Evolutionary conservation across 2,113 vertebrate species (phyloP), one percentile per base, ranked within the genome.

Genomic region (Pipa parva): DNA sequence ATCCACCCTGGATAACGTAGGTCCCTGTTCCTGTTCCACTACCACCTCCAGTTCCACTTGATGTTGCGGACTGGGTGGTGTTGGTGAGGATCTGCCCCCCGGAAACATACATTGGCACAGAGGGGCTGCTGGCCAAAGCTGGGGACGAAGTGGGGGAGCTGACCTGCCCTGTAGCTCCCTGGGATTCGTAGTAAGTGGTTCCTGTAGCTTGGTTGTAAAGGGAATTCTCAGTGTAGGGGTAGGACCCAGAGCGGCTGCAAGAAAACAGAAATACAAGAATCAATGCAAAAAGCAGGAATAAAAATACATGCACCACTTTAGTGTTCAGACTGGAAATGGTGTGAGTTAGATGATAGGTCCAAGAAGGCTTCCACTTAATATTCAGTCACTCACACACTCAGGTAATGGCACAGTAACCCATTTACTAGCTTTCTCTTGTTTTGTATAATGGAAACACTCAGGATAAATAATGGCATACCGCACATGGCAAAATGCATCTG

Each of bases 31-130:
- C 29, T 0, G 78, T 3, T 28, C 79, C 0, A 70, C 87, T 2
- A 21, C 82, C 51, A 28, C 79, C 58, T 36, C 76, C 1, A 2
- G 36, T 51, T 17, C 73, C 72, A 4, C 74, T 65, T 1, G 80
- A 85, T 26, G 66, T 45, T 2, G 81, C 76, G 22, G 80, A 59
- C 1, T 88, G 79, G 62, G 78, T 75, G 18, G 83, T 73, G n/a
- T 88, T 83, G 25, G 87, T 80, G 37, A 85, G 87, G 59, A 88
- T 82, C 73, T 82, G 72, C 1, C 84, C 83, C 45, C 83, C 78
- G 5, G 93, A 93, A 84, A 93, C 93, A 59, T 93, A 94, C 78
- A 94, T 91, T 8, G 87, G 85, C 28, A 89, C 85, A 0, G 84
- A 86, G 69, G 87, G 90, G 1, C 90, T 80, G 78, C 83, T 87